Conservation (phyloP, 2,113 vertebrate genomes). For the Sorex fumeus region DNA sequence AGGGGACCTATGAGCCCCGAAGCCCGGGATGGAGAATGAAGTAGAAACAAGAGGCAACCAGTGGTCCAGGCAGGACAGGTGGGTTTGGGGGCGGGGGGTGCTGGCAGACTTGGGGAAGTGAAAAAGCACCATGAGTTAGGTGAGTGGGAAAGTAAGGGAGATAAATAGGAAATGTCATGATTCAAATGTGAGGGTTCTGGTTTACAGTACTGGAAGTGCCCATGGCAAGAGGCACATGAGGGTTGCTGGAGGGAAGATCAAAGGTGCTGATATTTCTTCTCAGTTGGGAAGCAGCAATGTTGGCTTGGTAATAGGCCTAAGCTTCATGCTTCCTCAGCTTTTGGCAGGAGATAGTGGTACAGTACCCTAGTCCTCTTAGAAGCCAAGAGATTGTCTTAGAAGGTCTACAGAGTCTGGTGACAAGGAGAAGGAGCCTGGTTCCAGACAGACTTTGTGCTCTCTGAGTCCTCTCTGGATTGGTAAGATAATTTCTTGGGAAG, state of each 20-base stretch:
- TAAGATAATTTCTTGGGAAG: constrained; percentile 84
- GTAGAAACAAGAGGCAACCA: neutral
- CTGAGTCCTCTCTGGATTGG: constrained; percentile 62
- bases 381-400: neutral
- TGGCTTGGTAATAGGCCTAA: neutral
- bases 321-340: neutral
- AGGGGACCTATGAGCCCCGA: neutral
- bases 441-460: neutral
- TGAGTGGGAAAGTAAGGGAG: neutral
- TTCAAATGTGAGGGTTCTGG: neutral
- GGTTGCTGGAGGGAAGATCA: neutral
- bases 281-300: neutral
- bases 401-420: neutral
- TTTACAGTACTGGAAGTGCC: neutral
- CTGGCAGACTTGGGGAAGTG: neutral
- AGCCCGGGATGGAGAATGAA: neutral
- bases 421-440: neutral
- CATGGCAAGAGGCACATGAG: neutral
- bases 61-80: too few relatives aligned
- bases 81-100: neutral
- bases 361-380: neutral
- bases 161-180: neutral
- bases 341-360: neutral
- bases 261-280: neutral
- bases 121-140: neutral